Evolutionary conservation across 2,888 invertebrate species (phyloP).

Genomic region (Taphrorychus bicolor): DNA sequence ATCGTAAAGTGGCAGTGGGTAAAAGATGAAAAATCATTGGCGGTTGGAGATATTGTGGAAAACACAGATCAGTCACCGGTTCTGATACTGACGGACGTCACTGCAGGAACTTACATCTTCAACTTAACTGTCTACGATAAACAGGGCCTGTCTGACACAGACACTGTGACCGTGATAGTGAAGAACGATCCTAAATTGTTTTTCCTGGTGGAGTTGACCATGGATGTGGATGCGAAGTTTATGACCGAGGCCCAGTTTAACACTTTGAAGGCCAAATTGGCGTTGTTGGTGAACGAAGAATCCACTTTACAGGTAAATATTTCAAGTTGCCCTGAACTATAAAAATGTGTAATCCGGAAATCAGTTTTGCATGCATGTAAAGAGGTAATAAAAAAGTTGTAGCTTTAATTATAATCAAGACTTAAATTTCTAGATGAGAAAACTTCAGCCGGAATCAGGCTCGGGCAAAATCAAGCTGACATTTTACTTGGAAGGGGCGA

Average conservation of each 20-base stretch:
- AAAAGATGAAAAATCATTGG: conserved; percentile 77
- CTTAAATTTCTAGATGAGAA: too few species aligned
- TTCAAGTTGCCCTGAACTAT: too few species aligned
- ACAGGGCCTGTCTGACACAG: conserved; percentile 82
- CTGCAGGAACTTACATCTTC: conserved; percentile 88
- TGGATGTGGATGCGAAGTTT: conserved; percentile 75
- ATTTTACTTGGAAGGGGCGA: conserved; percentile 59
- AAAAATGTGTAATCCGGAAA: too few species aligned
- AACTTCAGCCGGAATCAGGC: conserved; percentile 61
- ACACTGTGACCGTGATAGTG: conserved; percentile 84
- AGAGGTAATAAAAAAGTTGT: too few species aligned
- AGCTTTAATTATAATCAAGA: too few species aligned
- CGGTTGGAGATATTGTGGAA: conserved; percentile 80
- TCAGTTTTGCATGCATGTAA: too few species aligned
- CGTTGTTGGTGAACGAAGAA: conserved; percentile 78
- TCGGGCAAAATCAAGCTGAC: conserved; percentile 62
- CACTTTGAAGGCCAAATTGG: conserved; percentile 80
- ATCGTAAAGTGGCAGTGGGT: conserved; percentile 87
- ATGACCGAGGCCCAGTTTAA: conserved; percentile 76
- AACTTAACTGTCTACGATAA: conserved; percentile 89
- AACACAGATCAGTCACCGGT: conserved; percentile 77
- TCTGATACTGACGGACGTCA: conserved; percentile 81
- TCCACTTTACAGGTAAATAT: conserved; percentile 65
- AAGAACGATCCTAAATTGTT: conserved; percentile 77
- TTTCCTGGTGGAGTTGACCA: conserved; percentile 81